phyloP scores from a whole-genome alignment of 2,113 vertebrate species.

The Pagrus major region DNA sequence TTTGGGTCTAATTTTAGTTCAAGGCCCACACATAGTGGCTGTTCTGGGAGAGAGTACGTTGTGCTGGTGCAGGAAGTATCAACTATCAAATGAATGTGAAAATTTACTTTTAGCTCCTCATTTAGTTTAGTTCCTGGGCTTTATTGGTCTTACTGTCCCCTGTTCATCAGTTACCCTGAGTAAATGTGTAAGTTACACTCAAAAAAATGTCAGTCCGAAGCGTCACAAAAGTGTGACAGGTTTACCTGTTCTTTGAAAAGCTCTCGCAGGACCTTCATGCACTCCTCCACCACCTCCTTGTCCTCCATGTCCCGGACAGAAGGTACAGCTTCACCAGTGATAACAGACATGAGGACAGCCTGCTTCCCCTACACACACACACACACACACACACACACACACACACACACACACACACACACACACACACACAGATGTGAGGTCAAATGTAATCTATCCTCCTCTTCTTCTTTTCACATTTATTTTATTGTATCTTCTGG shows the following conservation, averaged over 20 bases:
- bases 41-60: background rate
- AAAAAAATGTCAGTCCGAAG: background rate
- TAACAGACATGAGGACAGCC: slow-evolving; percentile 95
- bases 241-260: slow-evolving; percentile 96
- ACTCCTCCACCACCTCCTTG: slow-evolving; percentile 89
- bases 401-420: slow-evolving; percentile 4
- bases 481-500: background rate
- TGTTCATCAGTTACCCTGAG: background rate
- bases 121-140: background rate
- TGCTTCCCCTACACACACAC: slow-evolving; percentile 86
- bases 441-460: too few relatives aligned
- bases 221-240: background rate
- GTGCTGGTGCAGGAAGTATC: too few relatives aligned
- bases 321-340: slow-evolving; percentile 91
- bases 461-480: too few relatives aligned
- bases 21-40: background rate
- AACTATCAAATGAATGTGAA: too few relatives aligned
- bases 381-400: slow-evolving; percentile 18
- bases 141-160: too few relatives aligned
- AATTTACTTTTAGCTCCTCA: too few relatives aligned
- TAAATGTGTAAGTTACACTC: background rate
- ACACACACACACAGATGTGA: background rate
- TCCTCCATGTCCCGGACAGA: slow-evolving; percentile 89
- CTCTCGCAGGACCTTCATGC: slow-evolving; percentile 90
- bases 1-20: background rate